These are phyloP conservation scores for Apodemus sylvaticus DNA, from an alignment of 2,113 vertebrate species.

Conservation along the genomic window DNA sequence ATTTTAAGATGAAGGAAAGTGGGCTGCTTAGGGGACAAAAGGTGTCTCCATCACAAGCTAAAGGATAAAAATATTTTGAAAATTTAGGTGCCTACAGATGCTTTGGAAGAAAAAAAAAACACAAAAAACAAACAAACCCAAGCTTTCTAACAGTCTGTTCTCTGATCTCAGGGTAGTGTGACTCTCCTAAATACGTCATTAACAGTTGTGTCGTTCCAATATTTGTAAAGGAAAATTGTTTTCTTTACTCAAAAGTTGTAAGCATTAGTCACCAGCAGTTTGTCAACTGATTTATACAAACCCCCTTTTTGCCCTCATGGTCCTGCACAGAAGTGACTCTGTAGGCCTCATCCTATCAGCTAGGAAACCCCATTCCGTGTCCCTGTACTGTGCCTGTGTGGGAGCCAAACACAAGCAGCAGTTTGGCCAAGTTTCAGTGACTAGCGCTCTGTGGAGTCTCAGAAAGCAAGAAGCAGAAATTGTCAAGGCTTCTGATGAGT, in stretches of 20 bases:
- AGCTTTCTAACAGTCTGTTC: too few species aligned
- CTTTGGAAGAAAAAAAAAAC: too few species aligned
- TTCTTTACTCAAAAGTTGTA: neutral
- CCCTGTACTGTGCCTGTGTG: neutral
- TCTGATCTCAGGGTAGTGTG: too few species aligned
- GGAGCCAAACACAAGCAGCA: too few species aligned
- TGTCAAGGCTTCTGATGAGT: neutral
- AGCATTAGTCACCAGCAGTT: neutral
- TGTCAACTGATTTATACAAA: neutral
- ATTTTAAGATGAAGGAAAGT: neutral
- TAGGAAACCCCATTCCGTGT: neutral
- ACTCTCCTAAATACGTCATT: too few species aligned
- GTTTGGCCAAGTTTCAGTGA: neutral
- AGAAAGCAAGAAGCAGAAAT: neutral
- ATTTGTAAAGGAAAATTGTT: neutral
- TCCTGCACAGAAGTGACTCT: neutral
- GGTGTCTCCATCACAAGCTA: neutral
- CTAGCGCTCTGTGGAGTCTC: neutral
- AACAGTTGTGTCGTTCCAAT: too few species aligned
- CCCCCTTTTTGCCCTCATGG: neutral
- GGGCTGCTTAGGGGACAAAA: neutral
- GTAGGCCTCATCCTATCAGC: too few species aligned
- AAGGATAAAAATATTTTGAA: neutral
- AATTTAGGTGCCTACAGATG: neutral
- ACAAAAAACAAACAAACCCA: too few species aligned